Percentiles rank a stretch among this genome's conserved stretches.
phyloP scores from a whole-genome alignment of 37 sponge, comb jelly and placozoan genomes.

The Halisarca cf. caerulea region DNA sequence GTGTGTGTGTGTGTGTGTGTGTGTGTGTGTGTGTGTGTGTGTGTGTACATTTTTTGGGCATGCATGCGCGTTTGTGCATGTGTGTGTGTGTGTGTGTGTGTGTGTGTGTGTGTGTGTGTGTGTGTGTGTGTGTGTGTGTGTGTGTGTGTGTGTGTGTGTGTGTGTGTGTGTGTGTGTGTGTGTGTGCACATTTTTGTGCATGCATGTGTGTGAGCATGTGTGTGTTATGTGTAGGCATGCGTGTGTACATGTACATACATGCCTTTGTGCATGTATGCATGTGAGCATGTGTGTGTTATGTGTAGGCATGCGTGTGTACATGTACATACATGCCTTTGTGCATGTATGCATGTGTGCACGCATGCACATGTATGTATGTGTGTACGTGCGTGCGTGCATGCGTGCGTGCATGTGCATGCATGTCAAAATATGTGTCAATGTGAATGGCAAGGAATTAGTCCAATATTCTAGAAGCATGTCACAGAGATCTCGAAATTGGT shows the following conservation, averaged over 20 bases:
- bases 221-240: constrained; percentile 8
- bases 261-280: constrained; percentile 14
- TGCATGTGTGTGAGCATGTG: neutral
- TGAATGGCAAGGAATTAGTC: no score
- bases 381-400: constrained; percentile 17
- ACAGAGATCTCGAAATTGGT: no score
- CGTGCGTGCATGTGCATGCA: constrained; percentile 9
- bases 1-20: constrained; percentile 24
- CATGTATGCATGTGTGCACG: neutral
- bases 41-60: neutral
- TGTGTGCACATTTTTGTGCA: no score
- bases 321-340: constrained; percentile 3
- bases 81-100: no score
- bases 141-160: no score
- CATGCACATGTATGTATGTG: neutral
- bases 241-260: constrained; percentile 28
- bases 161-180: no score
- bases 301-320: neutral
- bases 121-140: no score
- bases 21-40: constrained; percentile 24
- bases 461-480: no score
- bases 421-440: neutral
- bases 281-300: neutral
- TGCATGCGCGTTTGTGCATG: no score
- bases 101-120: no score